phyloP scores from a whole-genome alignment of 2,888 invertebrate genomes.

The Nomada hirtipes region DNA sequence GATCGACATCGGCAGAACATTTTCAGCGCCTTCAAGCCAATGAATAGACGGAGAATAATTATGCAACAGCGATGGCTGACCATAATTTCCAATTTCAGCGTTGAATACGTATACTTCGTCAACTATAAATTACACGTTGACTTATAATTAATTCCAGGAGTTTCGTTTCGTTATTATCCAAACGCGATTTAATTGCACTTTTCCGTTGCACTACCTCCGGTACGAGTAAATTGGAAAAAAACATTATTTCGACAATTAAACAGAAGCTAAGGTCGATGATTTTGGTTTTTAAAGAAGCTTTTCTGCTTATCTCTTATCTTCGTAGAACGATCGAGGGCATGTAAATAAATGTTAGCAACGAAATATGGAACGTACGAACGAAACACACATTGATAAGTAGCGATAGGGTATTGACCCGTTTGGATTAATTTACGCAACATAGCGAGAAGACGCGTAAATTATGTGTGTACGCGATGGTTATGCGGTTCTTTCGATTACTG shows the following conservation, averaged over 20 bases:
- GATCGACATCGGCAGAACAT: conserved; percentile 24
- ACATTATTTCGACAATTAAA: no score
- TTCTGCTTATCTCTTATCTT: neutral
- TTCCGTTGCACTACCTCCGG: no score
- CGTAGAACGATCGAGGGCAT: neutral
- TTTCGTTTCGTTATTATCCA: neutral
- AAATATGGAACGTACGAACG: conserved; percentile 19
- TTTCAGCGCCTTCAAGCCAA: conserved; percentile 39
- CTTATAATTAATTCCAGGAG: no score
- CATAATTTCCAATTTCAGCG: conserved; percentile 24
- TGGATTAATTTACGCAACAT: conserved; percentile 62
- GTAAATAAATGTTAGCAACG: conserved; percentile 22
- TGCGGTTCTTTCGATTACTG: conserved; percentile 50
- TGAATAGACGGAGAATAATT: conserved; percentile 4
- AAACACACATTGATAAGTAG: conserved; percentile 36
- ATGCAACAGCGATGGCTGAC: conserved; percentile 36
- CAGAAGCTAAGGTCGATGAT: neutral
- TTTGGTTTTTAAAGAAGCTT: neutral
- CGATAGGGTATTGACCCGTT: conserved; percentile 71
- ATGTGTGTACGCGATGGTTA: conserved; percentile 50
- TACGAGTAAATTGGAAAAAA: no score
- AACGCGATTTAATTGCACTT: neutral
- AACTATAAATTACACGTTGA: no score
- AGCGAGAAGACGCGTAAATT: conserved; percentile 55
- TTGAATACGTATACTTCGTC: neutral